Percentiles rank a stretch among this genome's conserved stretches.
These are phyloP conservation scores for Thera obeliscata DNA, from an alignment of 2,888 invertebrate genomes.

Conservation along the genomic window DNA sequence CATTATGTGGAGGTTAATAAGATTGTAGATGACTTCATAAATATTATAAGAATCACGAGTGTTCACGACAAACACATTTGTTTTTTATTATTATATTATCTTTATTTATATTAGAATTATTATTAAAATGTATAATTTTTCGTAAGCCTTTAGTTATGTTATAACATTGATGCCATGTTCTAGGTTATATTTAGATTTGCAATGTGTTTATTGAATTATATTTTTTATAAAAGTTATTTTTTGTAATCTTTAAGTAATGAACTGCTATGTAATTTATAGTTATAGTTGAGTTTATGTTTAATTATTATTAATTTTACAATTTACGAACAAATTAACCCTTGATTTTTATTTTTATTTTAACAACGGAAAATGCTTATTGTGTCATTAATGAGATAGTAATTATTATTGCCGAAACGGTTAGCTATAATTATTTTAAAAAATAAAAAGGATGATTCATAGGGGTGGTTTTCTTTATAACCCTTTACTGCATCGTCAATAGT, in stretches of 20 bases:
- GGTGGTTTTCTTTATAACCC: slow-evolving; percentile 59
- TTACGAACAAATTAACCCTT: slow-evolving; percentile 74
- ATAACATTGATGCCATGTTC: slow-evolving; percentile 80
- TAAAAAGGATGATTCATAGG: slow-evolving; percentile 82
- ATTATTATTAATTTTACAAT: slow-evolving; percentile 53
- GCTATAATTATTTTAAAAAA: slow-evolving; percentile 86
- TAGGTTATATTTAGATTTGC: slow-evolving; percentile 70
- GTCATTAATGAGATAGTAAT: slow-evolving; percentile 82
- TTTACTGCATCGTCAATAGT: background rate
- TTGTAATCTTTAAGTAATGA: slow-evolving; percentile 74
- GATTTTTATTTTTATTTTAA: slow-evolving; percentile 61
- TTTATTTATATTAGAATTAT: slow-evolving; percentile 49
- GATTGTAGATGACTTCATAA: slow-evolving; percentile 36
- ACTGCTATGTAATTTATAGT: slow-evolving; percentile 75
- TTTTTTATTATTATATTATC: slow-evolving; percentile 44
- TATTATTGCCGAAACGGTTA: slow-evolving; percentile 84
- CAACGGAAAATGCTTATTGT: slow-evolving; percentile 83
- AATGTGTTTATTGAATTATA: slow-evolving; percentile 81
- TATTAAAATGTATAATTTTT: slow-evolving; percentile 52
- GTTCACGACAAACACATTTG: slow-evolving; percentile 58
- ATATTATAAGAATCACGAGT: slow-evolving; percentile 47
- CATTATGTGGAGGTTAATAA: slow-evolving; percentile 47
- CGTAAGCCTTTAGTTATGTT: slow-evolving; percentile 51
- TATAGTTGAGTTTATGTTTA: slow-evolving; percentile 80
- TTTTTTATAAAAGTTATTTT: slow-evolving; percentile 82